Conservation (phyloP, 1,140 invertebrate species). For the Microplitis mediator region DNA sequence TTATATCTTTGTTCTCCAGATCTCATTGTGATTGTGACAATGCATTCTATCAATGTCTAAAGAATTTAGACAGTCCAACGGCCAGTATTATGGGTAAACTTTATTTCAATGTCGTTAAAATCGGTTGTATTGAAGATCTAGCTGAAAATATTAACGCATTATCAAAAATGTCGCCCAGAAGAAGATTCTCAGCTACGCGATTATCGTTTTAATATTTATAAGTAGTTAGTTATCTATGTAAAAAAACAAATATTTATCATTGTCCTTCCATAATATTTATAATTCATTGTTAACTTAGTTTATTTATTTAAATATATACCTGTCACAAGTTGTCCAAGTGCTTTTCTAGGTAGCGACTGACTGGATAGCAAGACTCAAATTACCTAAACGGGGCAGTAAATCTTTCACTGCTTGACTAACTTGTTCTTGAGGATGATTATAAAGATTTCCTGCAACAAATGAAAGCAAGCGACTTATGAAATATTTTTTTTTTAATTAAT, state of each 20-base stretch:
- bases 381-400: slow-evolving; percentile 30
- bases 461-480: neutral
- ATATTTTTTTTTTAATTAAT: slow-evolving; percentile 4
- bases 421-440: slow-evolving; percentile 34
- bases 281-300: neutral
- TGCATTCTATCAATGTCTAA: slow-evolving; percentile 81
- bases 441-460: slow-evolving; percentile 44
- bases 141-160: slow-evolving; percentile 31
- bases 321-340: neutral
- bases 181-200: slow-evolving; percentile 41
- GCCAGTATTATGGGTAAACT: slow-evolving; percentile 81
- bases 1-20: slow-evolving; percentile 57
- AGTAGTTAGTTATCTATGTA: neutral
- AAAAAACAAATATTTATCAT: neutral
- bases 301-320: neutral
- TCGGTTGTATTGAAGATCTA: slow-evolving; percentile 75
- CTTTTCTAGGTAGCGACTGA: neutral
- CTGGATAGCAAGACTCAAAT: slow-evolving; percentile 32
- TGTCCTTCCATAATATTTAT: slow-evolving; percentile 18
- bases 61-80: slow-evolving; percentile 70
- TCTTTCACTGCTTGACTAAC: slow-evolving; percentile 25
- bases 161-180: slow-evolving; percentile 3
- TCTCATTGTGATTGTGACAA: slow-evolving; percentile 85
- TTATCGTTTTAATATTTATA: slow-evolving; percentile 35
- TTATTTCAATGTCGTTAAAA: slow-evolving; percentile 84